Base-by-base conservation (phyloP, 2,888 invertebrate species). In the Fragum sueziense region DNA sequence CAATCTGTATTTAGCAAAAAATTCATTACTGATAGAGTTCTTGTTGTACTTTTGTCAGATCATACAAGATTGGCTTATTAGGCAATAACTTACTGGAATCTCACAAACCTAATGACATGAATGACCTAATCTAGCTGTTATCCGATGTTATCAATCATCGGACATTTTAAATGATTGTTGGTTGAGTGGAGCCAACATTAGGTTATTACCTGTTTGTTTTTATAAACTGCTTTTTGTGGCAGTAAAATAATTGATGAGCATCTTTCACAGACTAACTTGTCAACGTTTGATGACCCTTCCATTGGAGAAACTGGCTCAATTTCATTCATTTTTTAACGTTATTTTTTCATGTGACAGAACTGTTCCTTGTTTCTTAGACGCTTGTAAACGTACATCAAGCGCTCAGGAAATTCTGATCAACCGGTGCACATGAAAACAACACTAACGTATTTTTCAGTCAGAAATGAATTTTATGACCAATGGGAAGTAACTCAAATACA, bases 191-290 rank as follows among this genome's bases (percentile, higher is more conserved):
- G n/a, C n/a, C n/a, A n/a, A n/a, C n/a, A n/a, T n/a, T n/a, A n/a
- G n/a, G n/a, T n/a, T n/a, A 47, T 68, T 75, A 90, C 90, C 89
- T 91, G 88, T 79, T 86, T 87, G 67, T 88, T 84, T 31, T 79
- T 83, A 31, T 82, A 82, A 20, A 73, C 82, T 1, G 90, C 90
- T 72, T 86, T 87, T 17, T 86, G 79, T 31, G 88, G 83, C 7
- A 86, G 83, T 25, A 91, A 79, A 33, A 90, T 86, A 17, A 89
- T 79, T 59, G 88, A 88, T 1, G 86, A 80, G 76, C 91, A 91
- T 73, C 86, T 73, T 80, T 89, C 87, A 76, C 91, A 91, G 34
- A 80, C 79, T 17, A 91, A 77, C 27, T 86, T 87, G 2, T 84
- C 85, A 34, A 85, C 87, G 79, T 91, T 91, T 68, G 83, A 87